These are phyloP conservation scores for Naso thynnoides DNA, from an alignment of 2,797 vertebrate species.

Conservation along the genomic window DNA sequence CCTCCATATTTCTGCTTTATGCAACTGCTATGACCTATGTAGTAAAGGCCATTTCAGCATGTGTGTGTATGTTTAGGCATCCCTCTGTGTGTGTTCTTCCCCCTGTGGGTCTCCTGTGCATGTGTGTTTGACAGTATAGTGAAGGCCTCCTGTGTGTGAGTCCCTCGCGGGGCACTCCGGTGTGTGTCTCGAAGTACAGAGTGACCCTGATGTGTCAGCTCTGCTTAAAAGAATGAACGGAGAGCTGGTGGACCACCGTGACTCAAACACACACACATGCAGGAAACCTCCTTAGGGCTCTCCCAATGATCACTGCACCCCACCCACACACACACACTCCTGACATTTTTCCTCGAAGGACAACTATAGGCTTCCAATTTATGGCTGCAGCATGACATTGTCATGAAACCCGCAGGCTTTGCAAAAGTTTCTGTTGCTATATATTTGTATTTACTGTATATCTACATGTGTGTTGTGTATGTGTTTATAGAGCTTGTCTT, in stretches of 20 bases:
- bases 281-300: slow-evolving; percentile 44
- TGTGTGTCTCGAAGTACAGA: slow-evolving; percentile 75
- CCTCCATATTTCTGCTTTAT: slow-evolving; percentile 45
- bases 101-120: slow-evolving; percentile 18
- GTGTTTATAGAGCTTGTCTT: slow-evolving; percentile 21
- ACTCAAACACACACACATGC: slow-evolving; percentile 41
- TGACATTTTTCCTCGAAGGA: slow-evolving; percentile 66
- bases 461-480: slow-evolving; percentile 6
- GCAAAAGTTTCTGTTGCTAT: slow-evolving; percentile 43
- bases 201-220: slow-evolving; percentile 82
- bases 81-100: slow-evolving; percentile 1
- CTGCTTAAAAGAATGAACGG: slow-evolving; percentile 67
- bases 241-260: slow-evolving; percentile 72
- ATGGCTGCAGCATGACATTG: slow-evolving; percentile 33
- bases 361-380: slow-evolving; percentile 59
- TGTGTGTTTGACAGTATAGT: slow-evolving; percentile 50
- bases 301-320: slow-evolving; percentile 46
- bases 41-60: slow-evolving; percentile 64
- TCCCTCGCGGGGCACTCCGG: slow-evolving; percentile 55
- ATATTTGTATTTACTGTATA: slow-evolving; percentile 18
- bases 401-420: slow-evolving; percentile 47
- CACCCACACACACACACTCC: slow-evolving; percentile 32
- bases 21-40: slow-evolving; percentile 67
- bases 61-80: slow-evolving; percentile 7
- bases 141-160: slow-evolving; percentile 57